Evolutionary conservation across 2,113 vertebrate genomes (phyloP), one percentile per base, ranked within the genome.

Genomic region (Poicephalus meyeri): DNA sequence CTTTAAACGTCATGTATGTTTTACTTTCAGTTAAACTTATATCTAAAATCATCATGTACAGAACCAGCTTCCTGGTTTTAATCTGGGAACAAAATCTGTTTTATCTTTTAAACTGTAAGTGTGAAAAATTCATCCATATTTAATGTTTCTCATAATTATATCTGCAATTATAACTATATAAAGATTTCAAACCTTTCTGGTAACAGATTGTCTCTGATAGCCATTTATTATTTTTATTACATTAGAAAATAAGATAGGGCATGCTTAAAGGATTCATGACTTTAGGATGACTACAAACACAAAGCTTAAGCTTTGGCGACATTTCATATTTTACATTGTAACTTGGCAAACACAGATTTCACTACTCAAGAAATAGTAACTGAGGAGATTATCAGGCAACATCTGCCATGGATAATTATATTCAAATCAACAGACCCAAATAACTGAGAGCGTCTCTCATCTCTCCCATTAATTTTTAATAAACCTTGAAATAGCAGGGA

Each of bases 401-500:
- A 87, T 87, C 86, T 94, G 73, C 77, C 86, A 81, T 26, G 20
- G 44, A 55, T 95, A 95, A 94, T 96, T 90, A 93, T 26, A 83
- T 58, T 92, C 80, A 91, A 80, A 86, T 80, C 60, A 93, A 92
- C 76, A 95, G 49, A 50, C 76, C 29, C 64, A 95, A 90, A 92
- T 78, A 94, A 87, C 91, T 61, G 47, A 95, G 47, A 84, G 80
- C 50, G 89, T 72, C 29, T 95, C 56, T 60, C 49, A 87, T 65
- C 10, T 80, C 72, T 80, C 73, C 42, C 55, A 92, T 72, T 92
- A 92, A 92, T 92, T 94, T 93, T 94, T 94, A 93, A 95, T 93
- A 85, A 56, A 85, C 72, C 84, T 88, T 88, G 84, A 92, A 96
- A 92, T 93, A 96, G 78, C 74, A 93, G 63, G 84, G 93, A 89